A percentile compares a stretch with the other conserved stretches of the same genome.
Conservation (phyloP, 2,888 invertebrate species). For the Tetragonula carbonaria region DNA sequence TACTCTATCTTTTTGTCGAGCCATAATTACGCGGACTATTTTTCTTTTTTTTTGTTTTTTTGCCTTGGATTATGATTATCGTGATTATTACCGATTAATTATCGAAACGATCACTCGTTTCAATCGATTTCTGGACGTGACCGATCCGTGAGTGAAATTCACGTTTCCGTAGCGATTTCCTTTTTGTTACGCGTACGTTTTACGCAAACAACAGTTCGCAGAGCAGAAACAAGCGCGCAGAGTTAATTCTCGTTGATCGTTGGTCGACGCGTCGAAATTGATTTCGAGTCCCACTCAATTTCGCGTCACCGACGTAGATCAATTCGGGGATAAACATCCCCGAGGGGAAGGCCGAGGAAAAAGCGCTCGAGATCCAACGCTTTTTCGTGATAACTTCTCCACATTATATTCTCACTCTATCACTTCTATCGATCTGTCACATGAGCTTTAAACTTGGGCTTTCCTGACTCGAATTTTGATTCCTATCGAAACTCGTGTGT, state of each 20-base stretch:
- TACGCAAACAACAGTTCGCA: not conserved
- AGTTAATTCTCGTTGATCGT: slow-evolving; percentile 55
- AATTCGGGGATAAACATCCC: slow-evolving; percentile 38
- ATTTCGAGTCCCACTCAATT: slow-evolving; percentile 70
- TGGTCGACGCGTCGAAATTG: slow-evolving; percentile 65
- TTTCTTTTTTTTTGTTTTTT: not conserved
- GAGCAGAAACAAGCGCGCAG: not conserved
- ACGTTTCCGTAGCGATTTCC: not conserved
- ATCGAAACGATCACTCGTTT: not conserved
- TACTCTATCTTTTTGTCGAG: too few relatives aligned
- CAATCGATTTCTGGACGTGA: not conserved
- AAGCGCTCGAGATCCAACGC: slow-evolving; percentile 72
- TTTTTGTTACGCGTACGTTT: not conserved
- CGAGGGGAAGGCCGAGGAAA: slow-evolving; percentile 79
- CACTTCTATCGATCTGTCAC: too few relatives aligned
- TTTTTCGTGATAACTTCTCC: slow-evolving; percentile 80
- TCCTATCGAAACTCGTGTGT: too few relatives aligned
- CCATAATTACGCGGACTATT: not conserved
- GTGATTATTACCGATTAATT: not conserved
- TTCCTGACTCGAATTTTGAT: too few relatives aligned
- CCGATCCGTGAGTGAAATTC: not conserved
- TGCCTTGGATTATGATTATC: not conserved
- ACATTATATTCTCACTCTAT: slow-evolving; percentile 62
- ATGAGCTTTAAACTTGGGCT: too few relatives aligned
- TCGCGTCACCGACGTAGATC: slow-evolving; percentile 69